Evolutionary conservation across 2,797 vertebrate species (phyloP), one percentile per base, ranked within the genome.

Genomic region (Gorsachius magnificus): DNA sequence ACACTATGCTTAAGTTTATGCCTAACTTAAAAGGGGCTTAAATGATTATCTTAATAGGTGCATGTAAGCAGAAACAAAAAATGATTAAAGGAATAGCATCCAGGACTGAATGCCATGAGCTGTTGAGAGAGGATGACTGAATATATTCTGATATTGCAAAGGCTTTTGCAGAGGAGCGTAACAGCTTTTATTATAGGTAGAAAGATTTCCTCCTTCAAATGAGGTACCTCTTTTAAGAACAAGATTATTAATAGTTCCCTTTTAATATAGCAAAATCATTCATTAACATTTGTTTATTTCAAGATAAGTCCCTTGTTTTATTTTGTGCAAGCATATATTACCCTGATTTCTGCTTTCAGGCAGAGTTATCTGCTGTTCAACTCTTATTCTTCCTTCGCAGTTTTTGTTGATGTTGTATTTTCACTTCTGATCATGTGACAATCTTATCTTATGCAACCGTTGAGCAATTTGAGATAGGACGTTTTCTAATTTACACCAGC

Each of bases 191-290:
- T 81, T 58, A 43, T 15, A 66, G 9, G 29, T 76, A 43, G 63
- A 83, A 93, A 56, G 11, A 88, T 86, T 83, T 95, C 31, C 50
- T 91, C 26, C 36, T 94, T 94, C 80, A 93, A 74, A 77, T 86
- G 17, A 88, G 91, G 35, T 57, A 33, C 51, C 16, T 81, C 61
- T 90, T 88, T 82, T 78, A 91, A 81, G 75, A 87, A 76, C 35
- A 91, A 58, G 68, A 21, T 89, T 71, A 81, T 83, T 90, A 43
- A 15, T 91, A 84, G 29, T 69, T 89, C 41, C n/a, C 46, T 60
- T 29, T 89, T 31, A 82, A 31, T 93, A 89, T 50, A 94, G 93
- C 45, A 86, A 71, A 87, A 77, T 78, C 0, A 35, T 93, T 93
- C 19, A 63, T 87, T 92, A 91, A 51, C 16, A 65, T 87, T 60